A percentile compares a stretch with the other conserved stretches of the same genome.
Evolutionary conservation across 2,888 invertebrate genomes (phyloP).

Genomic region (Dryadula phaetusa): DNA sequence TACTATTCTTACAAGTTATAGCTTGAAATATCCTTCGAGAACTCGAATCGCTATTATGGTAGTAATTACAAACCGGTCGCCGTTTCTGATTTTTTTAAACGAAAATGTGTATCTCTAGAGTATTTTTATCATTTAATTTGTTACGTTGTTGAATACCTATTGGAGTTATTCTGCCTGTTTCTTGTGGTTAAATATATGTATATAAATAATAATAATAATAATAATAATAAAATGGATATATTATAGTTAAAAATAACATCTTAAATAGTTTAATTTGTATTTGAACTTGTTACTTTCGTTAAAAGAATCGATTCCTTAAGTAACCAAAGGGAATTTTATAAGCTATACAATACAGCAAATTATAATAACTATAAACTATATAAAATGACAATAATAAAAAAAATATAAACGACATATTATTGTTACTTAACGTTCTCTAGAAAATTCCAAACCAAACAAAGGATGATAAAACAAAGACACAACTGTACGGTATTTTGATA

Average conservation of each 20-base stretch:
- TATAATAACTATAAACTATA: not conserved
- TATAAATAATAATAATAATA: not conserved
- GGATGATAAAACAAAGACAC: slow-evolving; percentile 26
- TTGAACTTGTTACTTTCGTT: not conserved
- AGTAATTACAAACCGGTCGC: slow-evolving; percentile 50
- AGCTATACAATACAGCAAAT: not conserved
- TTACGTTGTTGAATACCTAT: slow-evolving; percentile 5
- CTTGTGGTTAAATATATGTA: not conserved
- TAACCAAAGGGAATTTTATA: no score
- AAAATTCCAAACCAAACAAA: slow-evolving; percentile 30
- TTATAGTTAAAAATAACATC: no score
- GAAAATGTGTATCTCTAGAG: slow-evolving; percentile 37
- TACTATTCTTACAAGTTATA: slow-evolving; percentile 19
- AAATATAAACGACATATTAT: not conserved
- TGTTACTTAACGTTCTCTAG: slow-evolving; percentile 19
- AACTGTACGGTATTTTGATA: slow-evolving; percentile 34
- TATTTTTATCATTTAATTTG: slow-evolving; percentile 43
- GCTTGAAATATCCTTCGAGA: slow-evolving; percentile 48
- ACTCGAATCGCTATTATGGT: slow-evolving; percentile 47
- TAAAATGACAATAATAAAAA: no score
- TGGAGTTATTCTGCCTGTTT: slow-evolving; percentile 6
- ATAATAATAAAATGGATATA: no score
- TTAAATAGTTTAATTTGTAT: no score
- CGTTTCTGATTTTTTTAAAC: slow-evolving; percentile 44
- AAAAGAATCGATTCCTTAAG: not conserved